Evolutionary conservation across 2,797 vertebrate species (phyloP), one percentile per base, ranked within the genome.

Genomic region (Vultur gryphus): DNA sequence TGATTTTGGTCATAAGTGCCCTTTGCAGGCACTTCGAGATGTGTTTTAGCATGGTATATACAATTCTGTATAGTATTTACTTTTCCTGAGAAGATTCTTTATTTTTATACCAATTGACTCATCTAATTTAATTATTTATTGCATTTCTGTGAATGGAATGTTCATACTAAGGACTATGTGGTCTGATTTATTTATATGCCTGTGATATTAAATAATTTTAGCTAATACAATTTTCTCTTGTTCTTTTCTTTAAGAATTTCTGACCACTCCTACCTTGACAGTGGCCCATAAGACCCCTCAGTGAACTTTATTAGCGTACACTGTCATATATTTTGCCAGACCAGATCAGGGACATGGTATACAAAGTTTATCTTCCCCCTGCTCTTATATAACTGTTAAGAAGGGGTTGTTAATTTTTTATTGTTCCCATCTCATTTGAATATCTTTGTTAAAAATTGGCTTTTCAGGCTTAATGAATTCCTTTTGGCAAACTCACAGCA

Each of bases 91-190:
- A 96, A 97, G 69, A 95, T 97, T 84, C 90, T 94, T 90, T 97
- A 97, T 98, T 96, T 97, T 98, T 97, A 90, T 97, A 97, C 75
- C 64, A 89, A 95, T 5, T 95, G 84, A 97, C 64, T 91, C 51
- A 92, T 85, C 87, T 98, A 98, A 98, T 96, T 98, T 98, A 98
- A 98, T 97, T 98, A 98, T 98, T 98, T 98, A 98, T 98, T 98
- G 93, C 46, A 95, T 97, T 97, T 98, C 94, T 97, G 95, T 95
- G 85, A 82, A 93, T 29, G 81, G 85, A 97, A 97, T 95, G 91
- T 97, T 97, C 26, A 18, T 97, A 94, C 84, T 75, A 72, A 91
- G 69, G 81, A 96, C 94, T 96, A 78, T 33, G 20, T 92, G 72
- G 81, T 96, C 84, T 96, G 89, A 87, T 91, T 97, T 98, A 98